phyloP scores from a whole-genome alignment of 2,113 vertebrate genomes.

The Motacilla tschutschensis region DNA sequence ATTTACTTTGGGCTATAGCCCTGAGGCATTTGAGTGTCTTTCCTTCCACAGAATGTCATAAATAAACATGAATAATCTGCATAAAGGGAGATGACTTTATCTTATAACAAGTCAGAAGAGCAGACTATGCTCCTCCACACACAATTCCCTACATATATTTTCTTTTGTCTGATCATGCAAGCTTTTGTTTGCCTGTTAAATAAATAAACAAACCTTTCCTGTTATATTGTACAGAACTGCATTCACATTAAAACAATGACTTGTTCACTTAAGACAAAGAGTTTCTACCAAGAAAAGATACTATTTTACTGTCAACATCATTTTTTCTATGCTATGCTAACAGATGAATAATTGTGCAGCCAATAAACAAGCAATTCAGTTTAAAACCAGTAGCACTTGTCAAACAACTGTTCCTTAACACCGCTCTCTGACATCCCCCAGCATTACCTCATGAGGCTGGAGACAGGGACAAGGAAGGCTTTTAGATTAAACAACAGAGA shows the following conservation, averaged over 20 bases:
- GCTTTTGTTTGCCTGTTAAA: not conserved
- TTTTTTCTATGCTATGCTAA: not conserved
- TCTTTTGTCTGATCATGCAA: not conserved
- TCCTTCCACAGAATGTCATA: constrained; percentile 30
- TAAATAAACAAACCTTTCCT: constrained; percentile 7
- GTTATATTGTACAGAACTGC: not conserved
- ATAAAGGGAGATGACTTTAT: constrained; percentile 57
- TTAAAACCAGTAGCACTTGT: constrained; percentile 56
- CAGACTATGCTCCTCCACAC: not conserved
- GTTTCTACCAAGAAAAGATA: not conserved
- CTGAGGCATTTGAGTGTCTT: constrained; percentile 23
- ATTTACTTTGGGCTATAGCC: constrained; percentile 51
- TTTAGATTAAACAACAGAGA: constrained; percentile 50
- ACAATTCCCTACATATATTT: not conserved
- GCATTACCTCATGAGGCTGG: constrained; percentile 33
- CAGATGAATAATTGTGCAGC: not conserved
- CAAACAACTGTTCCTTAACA: constrained; percentile 33
- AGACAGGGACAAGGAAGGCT: not conserved
- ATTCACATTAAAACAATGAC: not conserved
- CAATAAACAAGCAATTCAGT: constrained; percentile 15
- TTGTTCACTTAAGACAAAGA: not conserved
- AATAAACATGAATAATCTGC: constrained; percentile 60
- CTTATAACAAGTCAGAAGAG: constrained; percentile 7
- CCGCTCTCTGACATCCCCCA: not conserved
- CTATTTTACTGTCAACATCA: not conserved